Percentiles rank a stretch among this genome's conserved stretches.
Conservation (phyloP, 2,113 vertebrate genomes). For the Bombycilla garrulus region DNA sequence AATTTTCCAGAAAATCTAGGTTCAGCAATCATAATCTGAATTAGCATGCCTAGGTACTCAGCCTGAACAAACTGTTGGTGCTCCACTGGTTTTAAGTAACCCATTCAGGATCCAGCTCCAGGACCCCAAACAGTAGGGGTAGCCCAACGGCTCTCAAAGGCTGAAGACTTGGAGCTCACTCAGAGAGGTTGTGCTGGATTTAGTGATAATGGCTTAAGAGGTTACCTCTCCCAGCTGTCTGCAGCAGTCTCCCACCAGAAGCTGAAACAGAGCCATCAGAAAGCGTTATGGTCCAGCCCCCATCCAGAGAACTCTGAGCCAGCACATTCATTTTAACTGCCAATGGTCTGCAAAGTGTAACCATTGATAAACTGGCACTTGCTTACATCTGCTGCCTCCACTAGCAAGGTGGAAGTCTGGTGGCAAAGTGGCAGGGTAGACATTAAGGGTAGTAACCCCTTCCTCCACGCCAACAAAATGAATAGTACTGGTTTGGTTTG, state of each 20-base stretch:
- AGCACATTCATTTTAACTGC: constrained; percentile 48
- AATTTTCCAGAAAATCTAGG: not conserved
- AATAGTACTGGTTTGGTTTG: constrained; percentile 6
- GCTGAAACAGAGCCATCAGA: constrained; percentile 41
- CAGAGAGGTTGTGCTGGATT: not conserved
- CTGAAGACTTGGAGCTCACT: not conserved
- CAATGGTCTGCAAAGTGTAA: constrained; percentile 5
- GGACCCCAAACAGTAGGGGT: not conserved
- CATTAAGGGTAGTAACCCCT: not conserved
- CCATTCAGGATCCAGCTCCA: not conserved
- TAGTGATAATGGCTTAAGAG: not conserved
- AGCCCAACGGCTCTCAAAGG: not conserved
- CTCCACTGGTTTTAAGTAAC: not conserved
- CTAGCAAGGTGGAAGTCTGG: not conserved
- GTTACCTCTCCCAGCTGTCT: constrained; percentile 44
- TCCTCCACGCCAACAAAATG: constrained; percentile 9
- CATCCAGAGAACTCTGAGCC: not conserved
- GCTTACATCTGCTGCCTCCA: constrained; percentile 21
- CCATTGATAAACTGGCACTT: constrained; percentile 27
- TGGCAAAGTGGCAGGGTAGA: not conserved
- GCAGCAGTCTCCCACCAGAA: constrained; percentile 2
- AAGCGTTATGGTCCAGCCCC: not conserved
- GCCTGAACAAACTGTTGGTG: not conserved
- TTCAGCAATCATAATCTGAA: not conserved
- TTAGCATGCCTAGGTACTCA: not conserved